Conservation (phyloP, 2,113 vertebrate species). For the Sylvilagus bachmani region DNA sequence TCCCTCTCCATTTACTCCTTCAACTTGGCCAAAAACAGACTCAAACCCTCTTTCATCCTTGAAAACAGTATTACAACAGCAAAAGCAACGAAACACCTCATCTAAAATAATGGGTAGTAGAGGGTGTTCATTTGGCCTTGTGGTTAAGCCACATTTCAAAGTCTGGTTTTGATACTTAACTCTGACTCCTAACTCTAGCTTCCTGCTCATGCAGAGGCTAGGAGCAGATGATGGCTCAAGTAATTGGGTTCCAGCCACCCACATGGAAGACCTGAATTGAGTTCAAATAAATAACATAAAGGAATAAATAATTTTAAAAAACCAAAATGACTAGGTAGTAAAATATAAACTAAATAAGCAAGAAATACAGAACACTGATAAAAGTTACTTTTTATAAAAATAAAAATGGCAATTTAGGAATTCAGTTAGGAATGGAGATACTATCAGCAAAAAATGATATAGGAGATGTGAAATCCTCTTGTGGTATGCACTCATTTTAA, state of each 20-base stretch:
- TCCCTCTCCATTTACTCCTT: neutral
- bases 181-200: too few species aligned
- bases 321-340: neutral
- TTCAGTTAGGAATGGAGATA: neutral
- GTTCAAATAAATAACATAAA: too few species aligned
- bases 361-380: neutral
- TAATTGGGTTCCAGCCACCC: too few species aligned
- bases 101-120: neutral
- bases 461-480: neutral
- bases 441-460: neutral
- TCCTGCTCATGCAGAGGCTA: too few species aligned
- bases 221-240: too few species aligned
- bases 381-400: conserved; percentile 14
- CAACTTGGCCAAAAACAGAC: neutral
- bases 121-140: too few species aligned
- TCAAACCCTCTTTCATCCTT: neutral
- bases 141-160: too few species aligned
- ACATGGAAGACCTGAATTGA: too few species aligned
- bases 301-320: too few species aligned
- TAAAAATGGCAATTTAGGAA: neutral
- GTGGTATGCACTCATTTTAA: neutral
- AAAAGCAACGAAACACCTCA: neutral
- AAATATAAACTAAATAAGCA: neutral
- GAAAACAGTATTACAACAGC: neutral
- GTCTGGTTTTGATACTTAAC: too few species aligned